These are phyloP conservation scores for Parnassius glacialis DNA, from an alignment of 2,888 invertebrate genomes.

Conservation along the genomic window DNA sequence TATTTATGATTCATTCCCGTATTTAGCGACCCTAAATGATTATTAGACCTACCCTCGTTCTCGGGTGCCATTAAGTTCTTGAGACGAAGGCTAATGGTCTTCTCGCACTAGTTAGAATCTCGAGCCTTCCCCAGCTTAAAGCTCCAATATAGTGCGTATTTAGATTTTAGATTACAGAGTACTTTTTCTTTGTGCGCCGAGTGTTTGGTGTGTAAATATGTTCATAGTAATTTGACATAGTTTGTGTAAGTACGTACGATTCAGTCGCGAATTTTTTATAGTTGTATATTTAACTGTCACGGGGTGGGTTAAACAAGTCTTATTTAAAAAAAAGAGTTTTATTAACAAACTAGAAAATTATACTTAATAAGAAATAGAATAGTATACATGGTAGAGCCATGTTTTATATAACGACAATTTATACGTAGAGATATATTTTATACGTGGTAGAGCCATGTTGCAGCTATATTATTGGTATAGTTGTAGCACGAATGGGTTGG, in stretches of 20 bases:
- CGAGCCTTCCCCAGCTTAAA: conserved; percentile 34
- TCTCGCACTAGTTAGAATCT: conserved; percentile 42
- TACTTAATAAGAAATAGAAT: no score
- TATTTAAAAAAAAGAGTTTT: no score
- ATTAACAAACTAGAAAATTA: no score
- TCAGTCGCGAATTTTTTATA: no score
- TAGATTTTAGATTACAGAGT: conserved; percentile 13
- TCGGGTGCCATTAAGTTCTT: conserved; percentile 66
- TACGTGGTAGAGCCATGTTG: no score
- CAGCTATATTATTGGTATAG: no score
- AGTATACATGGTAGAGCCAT: no score
- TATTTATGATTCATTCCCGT: conserved; percentile 2
- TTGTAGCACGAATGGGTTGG: no score
- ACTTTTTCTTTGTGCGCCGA: conserved; percentile 13
- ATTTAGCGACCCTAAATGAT: conserved; percentile 20
- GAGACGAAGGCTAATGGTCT: conserved; percentile 70
- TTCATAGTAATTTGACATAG: conserved; percentile 18
- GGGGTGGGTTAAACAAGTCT: no score
- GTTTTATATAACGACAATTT: no score
- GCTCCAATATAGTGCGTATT: conserved; percentile 28
- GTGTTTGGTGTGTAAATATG: conserved; percentile 21
- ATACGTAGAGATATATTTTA: no score
- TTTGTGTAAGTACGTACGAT: conserved; percentile 1
- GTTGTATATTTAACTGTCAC: no score
- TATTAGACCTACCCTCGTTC: conserved; percentile 39